Evolutionary conservation across 35 echinoderm and acorn worm genomes (phyloP), one percentile per base, ranked within the genome.

Genomic region (Lytechinus variegatus): DNA sequence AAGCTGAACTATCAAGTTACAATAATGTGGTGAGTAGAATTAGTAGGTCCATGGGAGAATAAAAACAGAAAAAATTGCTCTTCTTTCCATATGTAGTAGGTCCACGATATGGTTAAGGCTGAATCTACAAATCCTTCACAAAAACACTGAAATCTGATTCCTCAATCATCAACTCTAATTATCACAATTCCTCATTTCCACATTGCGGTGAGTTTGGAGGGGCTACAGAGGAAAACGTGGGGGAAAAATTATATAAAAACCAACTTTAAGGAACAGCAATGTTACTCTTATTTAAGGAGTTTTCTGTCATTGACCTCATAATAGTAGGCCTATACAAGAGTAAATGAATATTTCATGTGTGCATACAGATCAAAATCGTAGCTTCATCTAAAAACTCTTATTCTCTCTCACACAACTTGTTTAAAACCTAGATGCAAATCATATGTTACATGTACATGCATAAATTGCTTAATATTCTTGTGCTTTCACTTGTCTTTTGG

Each of bases 91-190:
- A 44, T 44, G 33, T 44, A 79, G 0, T 24, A 79, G n/a, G 16
- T 24, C n/a, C 66, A 5, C 24, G 19, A 16, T 24, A 16, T 79
- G 66, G 66, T n/a, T 79, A 16, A 19, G 8, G 66, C 56, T 58
- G 9, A 8, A 58, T 58, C 5, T 58, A 58, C 13, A 58, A 56
- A 58, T 11, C 56, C 13, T 11, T 58, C 56, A 58, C 56, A 79
- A 79, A 79, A 7, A 79, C 4, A 16, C 66, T 79, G 66, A 24
- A 79, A 79, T 79, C 66, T 16, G 8, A 79, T n/a, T 6, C 66
- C 66, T 79, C 66, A 79, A 79, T 79, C 66, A 24, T 79, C 66
- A 79, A n/a, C 21, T 79, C 66, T 79, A 79, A 79, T 79, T 79
- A 79, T 79, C 19, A 79, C 66, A 24, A 79, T 79, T 79, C 66